Evolutionary conservation across 2,113 vertebrate species (phyloP).

Genomic region (Pica pica): DNA sequence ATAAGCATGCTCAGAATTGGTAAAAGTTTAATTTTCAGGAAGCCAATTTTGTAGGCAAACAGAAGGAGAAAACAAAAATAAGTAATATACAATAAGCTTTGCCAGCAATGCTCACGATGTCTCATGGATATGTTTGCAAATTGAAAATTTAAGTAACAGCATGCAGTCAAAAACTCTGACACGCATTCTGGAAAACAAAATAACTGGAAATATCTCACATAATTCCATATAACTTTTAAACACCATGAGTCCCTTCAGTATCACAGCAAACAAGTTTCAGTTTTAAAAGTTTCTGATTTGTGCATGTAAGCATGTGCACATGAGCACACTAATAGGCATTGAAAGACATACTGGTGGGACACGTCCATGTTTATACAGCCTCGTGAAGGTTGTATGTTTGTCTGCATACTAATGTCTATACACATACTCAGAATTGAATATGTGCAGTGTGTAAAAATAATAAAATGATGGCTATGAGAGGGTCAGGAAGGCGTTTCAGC

Average conservation of each 20-base stretch:
- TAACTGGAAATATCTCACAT: background rate
- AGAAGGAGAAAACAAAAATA: background rate
- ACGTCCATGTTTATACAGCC: accelerated
- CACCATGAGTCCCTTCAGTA: accelerated
- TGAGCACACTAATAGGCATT: accelerated
- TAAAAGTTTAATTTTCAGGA: background rate
- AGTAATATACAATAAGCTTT: background rate
- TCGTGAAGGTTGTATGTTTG: accelerated
- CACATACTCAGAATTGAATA: accelerated
- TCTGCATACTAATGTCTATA: background rate
- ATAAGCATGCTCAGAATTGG: background rate
- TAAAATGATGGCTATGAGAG: background rate
- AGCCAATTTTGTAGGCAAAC: background rate
- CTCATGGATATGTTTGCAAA: background rate
- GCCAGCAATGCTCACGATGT: background rate
- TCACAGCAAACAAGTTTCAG: background rate
- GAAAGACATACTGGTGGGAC: background rate
- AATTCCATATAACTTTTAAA: background rate
- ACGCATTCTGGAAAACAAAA: background rate
- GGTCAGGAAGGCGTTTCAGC: background rate
- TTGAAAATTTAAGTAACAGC: background rate
- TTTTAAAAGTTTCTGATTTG: background rate
- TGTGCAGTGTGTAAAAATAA: accelerated
- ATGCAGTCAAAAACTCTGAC: background rate
- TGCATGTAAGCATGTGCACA: accelerated